Base-by-base conservation (phyloP, 2,113 vertebrate species). In the Panthera tigris region DNA sequence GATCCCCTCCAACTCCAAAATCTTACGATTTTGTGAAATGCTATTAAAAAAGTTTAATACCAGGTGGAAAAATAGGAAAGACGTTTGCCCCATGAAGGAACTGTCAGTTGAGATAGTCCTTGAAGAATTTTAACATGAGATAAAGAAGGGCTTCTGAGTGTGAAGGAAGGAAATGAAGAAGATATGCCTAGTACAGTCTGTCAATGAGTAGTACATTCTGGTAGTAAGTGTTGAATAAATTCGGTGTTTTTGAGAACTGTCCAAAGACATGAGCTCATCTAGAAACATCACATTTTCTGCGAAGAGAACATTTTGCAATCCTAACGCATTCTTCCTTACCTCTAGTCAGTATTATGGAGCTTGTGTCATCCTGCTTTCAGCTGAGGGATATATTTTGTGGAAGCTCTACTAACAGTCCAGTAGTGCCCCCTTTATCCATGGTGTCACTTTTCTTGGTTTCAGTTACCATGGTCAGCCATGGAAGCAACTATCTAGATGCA, bases 61-160 rank as follows among this genome's bases (percentile, higher is more conserved):
- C 36, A 91, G 29, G 45, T 93, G 73, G 61, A 96, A 93, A 61
- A 92, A 74, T 65, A 69, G 61, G 16, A 74, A 90, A 88, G 41
- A 52, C 18, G 14, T 94, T 93, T 36, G 16, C 27, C 52, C 33
- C 39, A 39, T 71, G 63, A 95, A 95, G 83, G 36, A 95, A 86
- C 92, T 92, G n/a, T 90, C 55, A 87, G 55, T 93, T 92, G 45
- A 82, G 50, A 61, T 31, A 65, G 27, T 74, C 39, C 45, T 83
- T 74, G 18, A 93, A 91, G 93, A 96, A 94, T 87, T 93, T 97
- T 79, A 92, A 57, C 41, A 55, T 27, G 85, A 81, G 27, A 82
- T 92, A 29, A 92, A 89, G 41, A 65, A 92, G 50, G 27, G 13
- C 86, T 79, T 76, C 78, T 93, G 31, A 52, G 31, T 76, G 29